Percentiles rank a stretch among this genome's conserved stretches.
Conservation (phyloP, 2,113 vertebrate species). For the Daphoenositta chrysoptera region DNA sequence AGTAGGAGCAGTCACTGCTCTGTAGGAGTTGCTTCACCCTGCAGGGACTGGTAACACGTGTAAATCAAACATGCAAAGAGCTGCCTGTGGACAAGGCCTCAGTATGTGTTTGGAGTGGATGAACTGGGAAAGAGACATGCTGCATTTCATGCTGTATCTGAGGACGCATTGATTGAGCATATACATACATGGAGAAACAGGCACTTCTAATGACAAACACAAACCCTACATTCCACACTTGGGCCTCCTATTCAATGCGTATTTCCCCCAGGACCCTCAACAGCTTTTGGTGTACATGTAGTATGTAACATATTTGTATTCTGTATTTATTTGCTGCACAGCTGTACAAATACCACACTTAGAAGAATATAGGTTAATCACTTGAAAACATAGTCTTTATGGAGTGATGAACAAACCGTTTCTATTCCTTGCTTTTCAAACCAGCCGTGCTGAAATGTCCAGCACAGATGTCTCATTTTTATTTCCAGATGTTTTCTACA, state of each 20-base stretch:
- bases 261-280: background rate
- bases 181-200: background rate
- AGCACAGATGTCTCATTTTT: background rate
- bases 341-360: background rate
- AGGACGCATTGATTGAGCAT: background rate
- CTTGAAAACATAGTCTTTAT: background rate
- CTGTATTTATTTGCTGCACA: background rate
- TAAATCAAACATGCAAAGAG: background rate
- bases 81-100: background rate
- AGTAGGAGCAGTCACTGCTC: background rate
- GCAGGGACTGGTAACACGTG: accelerated
- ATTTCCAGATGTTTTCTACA: background rate
- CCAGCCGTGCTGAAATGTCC: background rate
- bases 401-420: background rate
- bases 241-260: background rate
- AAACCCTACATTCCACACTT: background rate
- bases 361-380: background rate
- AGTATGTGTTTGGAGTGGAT: background rate
- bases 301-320: background rate
- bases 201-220: background rate
- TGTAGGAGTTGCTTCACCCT: background rate
- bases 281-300: background rate
- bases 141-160: background rate
- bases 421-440: background rate
- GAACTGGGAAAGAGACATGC: background rate